phyloP scores from a whole-genome alignment of 2,797 vertebrate species.

The Melanogrammus aeglefinus region DNA sequence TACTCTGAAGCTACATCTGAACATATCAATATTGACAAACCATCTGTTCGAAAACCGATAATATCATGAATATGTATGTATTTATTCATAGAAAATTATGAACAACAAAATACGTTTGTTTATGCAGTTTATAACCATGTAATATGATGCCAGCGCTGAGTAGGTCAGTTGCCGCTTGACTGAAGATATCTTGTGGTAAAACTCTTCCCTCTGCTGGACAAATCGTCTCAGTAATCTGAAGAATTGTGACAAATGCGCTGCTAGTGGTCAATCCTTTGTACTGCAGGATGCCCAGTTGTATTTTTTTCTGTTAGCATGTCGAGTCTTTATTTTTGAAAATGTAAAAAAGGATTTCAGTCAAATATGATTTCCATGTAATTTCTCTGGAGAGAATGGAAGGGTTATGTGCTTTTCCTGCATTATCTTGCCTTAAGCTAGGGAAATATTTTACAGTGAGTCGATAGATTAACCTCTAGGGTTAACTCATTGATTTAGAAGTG shows the following conservation, averaged over 20 bases:
- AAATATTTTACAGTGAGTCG: neutral
- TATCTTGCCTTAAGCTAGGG: neutral
- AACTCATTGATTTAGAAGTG: neutral
- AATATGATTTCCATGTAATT: neutral
- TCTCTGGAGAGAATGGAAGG: neutral
- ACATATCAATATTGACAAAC: neutral
- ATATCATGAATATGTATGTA: too few species aligned
- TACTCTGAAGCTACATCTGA: neutral
- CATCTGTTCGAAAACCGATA: neutral
- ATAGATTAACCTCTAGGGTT: neutral
- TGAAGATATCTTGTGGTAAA: constrained; percentile 46
- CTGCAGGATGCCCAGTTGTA: constrained; percentile 18
- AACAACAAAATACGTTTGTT: too few species aligned
- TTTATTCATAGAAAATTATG: too few species aligned
- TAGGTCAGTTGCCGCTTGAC: too few species aligned
- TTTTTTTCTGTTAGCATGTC: neutral
- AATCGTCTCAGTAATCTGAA: constrained; percentile 28
- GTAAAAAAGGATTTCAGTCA: neutral
- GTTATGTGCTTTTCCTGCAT: neutral
- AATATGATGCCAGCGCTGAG: too few species aligned
- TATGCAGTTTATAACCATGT: too few species aligned
- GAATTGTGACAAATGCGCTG: constrained; percentile 30
- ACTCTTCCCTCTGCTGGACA: constrained; percentile 76
- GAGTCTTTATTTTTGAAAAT: neutral
- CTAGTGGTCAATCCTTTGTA: constrained; percentile 29